These are phyloP conservation scores for Drosophila sp. DNA, from an alignment of 1,140 invertebrate species.

Conservation along the genomic window DNA sequence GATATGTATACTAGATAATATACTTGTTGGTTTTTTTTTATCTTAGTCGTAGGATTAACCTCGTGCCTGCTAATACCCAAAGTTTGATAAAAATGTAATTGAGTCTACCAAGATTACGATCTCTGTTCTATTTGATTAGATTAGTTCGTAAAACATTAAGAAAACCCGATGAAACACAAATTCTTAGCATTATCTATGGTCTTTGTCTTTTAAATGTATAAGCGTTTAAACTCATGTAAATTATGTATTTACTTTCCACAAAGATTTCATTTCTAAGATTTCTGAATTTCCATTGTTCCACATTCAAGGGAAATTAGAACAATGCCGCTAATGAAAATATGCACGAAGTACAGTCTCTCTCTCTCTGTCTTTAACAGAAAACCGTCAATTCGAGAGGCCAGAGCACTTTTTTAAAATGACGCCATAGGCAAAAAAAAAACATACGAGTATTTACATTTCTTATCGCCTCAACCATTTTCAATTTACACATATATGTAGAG, in stretches of 20 bases:
- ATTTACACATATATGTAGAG: slow-evolving; percentile 60
- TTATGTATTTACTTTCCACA: neutral
- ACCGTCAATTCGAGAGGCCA: slow-evolving; percentile 23
- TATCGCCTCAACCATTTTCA: slow-evolving; percentile 56
- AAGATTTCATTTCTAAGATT: neutral
- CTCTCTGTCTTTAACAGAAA: neutral
- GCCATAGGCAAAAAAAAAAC: slow-evolving; percentile 14
- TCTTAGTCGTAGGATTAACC: too few relatives aligned
- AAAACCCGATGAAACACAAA: too few relatives aligned
- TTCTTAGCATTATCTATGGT: too few relatives aligned
- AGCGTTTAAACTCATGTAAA: too few relatives aligned
- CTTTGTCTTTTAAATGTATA: too few relatives aligned
- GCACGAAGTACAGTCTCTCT: slow-evolving; percentile 25
- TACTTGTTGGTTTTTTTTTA: too few relatives aligned
- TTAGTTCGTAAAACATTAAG: too few relatives aligned
- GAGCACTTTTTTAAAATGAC: slow-evolving; percentile 18
- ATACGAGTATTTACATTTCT: slow-evolving; percentile 64
- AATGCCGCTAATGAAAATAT: slow-evolving; percentile 60
- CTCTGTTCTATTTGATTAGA: too few relatives aligned
- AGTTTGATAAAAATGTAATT: too few relatives aligned
- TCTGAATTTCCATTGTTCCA: slow-evolving; percentile 51
- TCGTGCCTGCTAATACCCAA: too few relatives aligned
- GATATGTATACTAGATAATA: too few relatives aligned
- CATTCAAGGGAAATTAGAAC: slow-evolving; percentile 60
- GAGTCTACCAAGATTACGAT: too few relatives aligned